A percentile compares a stretch with the other conserved stretches of the same genome.
Conservation (phyloP, 2,113 vertebrate species). For the Cyanoramphus novaezelandiae region DNA sequence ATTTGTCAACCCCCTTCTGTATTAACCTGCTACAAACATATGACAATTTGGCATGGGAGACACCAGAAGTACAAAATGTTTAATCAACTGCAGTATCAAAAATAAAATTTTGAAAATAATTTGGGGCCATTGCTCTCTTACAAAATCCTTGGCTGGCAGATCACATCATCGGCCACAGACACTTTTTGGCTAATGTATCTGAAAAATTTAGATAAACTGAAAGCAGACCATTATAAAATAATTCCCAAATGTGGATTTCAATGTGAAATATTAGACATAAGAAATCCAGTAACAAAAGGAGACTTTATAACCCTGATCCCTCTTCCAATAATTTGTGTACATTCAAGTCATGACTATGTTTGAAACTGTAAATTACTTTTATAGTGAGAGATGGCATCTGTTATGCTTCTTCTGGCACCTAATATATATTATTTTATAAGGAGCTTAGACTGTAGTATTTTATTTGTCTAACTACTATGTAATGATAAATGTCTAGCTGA, state of each 20-base stretch:
- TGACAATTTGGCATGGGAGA: conserved; percentile 26
- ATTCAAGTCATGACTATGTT: not conserved
- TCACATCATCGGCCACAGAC: not conserved
- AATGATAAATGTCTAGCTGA: conserved; percentile 44
- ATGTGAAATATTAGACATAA: not conserved
- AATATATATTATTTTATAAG: conserved; percentile 59
- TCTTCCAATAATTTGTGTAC: conserved; percentile 41
- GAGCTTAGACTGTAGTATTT: conserved; percentile 40
- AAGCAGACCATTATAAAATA: conserved; percentile 22
- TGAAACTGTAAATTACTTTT: conserved; percentile 57
- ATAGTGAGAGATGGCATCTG: conserved; percentile 58
- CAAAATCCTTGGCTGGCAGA: not conserved
- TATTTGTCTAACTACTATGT: conserved; percentile 53
- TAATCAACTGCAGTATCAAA: not conserved
- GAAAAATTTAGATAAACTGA: conserved; percentile 12
- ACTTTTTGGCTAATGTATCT: not conserved
- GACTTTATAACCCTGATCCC: conserved; percentile 29
- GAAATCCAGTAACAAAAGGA: conserved; percentile 22
- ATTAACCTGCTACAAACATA: conserved; percentile 50
- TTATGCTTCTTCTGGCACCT: conserved; percentile 55
- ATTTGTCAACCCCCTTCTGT: conserved; percentile 46
- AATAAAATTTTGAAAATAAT: not conserved
- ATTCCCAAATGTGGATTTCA: conserved; percentile 7
- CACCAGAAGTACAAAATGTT: not conserved
- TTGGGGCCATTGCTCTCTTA: not conserved